Percentiles rank a stretch among this genome's conserved stretches.
Evolutionary conservation across 2,113 vertebrate species (phyloP).

Genomic region (Donacobius atricapilla): DNA sequence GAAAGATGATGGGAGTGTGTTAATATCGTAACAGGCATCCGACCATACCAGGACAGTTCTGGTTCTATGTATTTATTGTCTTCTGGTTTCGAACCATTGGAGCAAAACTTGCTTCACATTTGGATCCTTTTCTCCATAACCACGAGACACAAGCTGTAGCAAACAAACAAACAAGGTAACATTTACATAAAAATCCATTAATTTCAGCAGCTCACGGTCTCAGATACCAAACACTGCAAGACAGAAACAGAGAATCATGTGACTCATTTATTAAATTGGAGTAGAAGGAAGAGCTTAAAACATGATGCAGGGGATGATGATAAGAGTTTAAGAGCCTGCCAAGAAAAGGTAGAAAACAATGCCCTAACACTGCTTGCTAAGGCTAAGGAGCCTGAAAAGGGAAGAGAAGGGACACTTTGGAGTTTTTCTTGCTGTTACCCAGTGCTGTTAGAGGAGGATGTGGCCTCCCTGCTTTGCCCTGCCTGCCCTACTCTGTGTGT

Average conservation of each 20-base stretch:
- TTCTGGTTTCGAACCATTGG: neutral
- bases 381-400: neutral
- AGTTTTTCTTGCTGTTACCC: neutral
- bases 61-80: neutral
- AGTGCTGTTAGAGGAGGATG: neutral
- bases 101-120: neutral
- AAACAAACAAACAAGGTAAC: neutral
- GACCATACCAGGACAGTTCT: rapidly evolving
- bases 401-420: neutral
- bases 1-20: neutral
- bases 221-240: neutral
- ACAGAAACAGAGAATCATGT: neutral
- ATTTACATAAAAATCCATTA: neutral
- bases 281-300: neutral
- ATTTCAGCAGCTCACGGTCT: neutral
- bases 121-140: neutral
- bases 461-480: neutral
- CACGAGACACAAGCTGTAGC: neutral
- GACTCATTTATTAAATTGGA: neutral
- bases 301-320: neutral
- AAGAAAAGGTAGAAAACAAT: neutral
- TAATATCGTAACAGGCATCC: neutral
- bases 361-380: neutral
- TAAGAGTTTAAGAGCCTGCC: neutral
- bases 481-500: neutral